These are phyloP conservation scores for Camptogramma bilineatum DNA, from an alignment of 2,888 invertebrate genomes.

Conservation along the genomic window DNA sequence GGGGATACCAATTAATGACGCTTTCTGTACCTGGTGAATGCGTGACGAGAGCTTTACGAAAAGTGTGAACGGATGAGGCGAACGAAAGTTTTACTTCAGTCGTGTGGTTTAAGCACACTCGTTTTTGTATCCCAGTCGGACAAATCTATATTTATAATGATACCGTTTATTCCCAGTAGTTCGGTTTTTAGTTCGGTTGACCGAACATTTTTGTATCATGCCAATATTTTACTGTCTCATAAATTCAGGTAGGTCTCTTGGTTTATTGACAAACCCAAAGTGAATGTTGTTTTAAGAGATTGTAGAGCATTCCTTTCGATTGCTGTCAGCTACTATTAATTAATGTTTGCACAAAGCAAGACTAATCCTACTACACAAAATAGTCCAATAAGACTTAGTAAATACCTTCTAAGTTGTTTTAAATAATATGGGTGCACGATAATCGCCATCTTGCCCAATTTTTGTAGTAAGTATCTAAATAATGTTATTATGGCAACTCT, in stretches of 20 bases:
- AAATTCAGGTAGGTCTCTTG: not conserved
- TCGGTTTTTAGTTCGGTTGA: not conserved
- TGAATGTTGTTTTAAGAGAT: conserved; percentile 10
- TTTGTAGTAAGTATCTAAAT: too few species aligned
- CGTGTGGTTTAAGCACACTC: too few species aligned
- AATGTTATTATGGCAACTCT: too few species aligned
- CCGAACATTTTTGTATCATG: not conserved
- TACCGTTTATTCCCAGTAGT: too few species aligned
- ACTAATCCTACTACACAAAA: not conserved
- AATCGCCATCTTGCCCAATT: too few species aligned
- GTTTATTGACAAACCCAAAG: not conserved
- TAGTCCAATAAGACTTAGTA: not conserved
- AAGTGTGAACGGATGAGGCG: too few species aligned
- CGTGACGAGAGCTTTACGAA: too few species aligned
- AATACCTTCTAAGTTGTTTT: not conserved
- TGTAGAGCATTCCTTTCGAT: conserved; percentile 9
- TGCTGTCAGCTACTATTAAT: not conserved
- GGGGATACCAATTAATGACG: too few species aligned
- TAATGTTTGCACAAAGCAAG: not conserved
- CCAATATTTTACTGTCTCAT: not conserved
- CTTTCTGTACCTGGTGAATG: too few species aligned
- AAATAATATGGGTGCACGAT: not conserved
- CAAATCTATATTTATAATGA: too few species aligned
- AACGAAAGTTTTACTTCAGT: too few species aligned
- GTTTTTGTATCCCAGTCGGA: too few species aligned